Percentiles rank a stretch among this genome's conserved stretches.
Evolutionary conservation across 2,797 vertebrate species (phyloP).

Genomic region (Ctenopoma kingsleyae): DNA sequence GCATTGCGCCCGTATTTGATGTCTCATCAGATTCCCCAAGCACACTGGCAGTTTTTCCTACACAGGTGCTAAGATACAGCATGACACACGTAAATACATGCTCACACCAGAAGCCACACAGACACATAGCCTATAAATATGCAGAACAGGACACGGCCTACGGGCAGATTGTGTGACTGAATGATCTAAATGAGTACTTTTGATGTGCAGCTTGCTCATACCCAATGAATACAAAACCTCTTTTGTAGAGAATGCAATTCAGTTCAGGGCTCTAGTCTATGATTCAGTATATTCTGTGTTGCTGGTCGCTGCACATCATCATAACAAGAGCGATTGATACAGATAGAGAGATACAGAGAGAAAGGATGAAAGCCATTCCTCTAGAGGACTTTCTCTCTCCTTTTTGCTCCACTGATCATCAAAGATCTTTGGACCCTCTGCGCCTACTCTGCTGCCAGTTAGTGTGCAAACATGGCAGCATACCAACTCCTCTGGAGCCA

Average conservation of each 20-base stretch:
- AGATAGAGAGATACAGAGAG: conserved; percentile 50
- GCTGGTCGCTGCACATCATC: conserved; percentile 45
- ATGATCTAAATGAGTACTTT: conserved; percentile 61
- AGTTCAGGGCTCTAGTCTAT: conserved; percentile 50
- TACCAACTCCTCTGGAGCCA: conserved; percentile 48
- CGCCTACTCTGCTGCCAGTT: conserved; percentile 55
- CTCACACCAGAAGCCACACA: conserved; percentile 24
- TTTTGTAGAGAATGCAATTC: conserved; percentile 44
- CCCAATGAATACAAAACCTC: conserved; percentile 59
- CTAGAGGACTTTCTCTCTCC: conserved; percentile 48
- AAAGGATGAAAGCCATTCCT: conserved; percentile 65
- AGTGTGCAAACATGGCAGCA: conserved; percentile 58
- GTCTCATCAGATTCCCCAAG: conserved; percentile 42
- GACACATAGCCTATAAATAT: conserved; percentile 49
- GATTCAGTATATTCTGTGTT: conserved; percentile 42
- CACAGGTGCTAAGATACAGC: conserved; percentile 15
- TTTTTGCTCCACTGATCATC: conserved; percentile 61
- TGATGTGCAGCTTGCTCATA: conserved; percentile 58
- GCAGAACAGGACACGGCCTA: conserved; percentile 44
- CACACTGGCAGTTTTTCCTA: conserved; percentile 30
- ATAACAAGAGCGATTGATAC: conserved; percentile 43
- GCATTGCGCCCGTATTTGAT: conserved; percentile 50
- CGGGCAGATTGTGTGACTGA: conserved; percentile 52
- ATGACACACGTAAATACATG: conserved; percentile 4
- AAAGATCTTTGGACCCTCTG: conserved; percentile 59